A percentile compares a stretch with the other conserved stretches of the same genome.
Conservation (phyloP, 2,888 invertebrate genomes). For the Scaptodrosophila latifasciaeformis region DNA sequence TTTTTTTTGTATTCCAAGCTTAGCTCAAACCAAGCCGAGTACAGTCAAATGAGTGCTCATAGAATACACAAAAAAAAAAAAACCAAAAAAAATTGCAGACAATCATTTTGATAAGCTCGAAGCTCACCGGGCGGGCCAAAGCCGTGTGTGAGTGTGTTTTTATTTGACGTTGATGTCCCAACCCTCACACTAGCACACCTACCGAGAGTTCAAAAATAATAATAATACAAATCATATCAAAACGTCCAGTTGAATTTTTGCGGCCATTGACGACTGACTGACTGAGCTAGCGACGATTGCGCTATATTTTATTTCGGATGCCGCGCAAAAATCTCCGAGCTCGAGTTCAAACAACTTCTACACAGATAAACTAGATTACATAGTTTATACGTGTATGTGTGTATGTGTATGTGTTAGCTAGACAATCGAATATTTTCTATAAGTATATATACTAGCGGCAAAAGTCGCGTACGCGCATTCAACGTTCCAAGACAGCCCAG, state of each 20-base stretch:
- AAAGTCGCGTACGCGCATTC: slow-evolving; percentile 57
- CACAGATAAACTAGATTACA: slow-evolving; percentile 58
- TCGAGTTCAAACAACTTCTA: slow-evolving; percentile 52
- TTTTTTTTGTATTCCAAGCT: no score
- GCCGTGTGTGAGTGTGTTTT: no score
- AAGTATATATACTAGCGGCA: slow-evolving; percentile 60
- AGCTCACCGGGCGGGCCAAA: no score
- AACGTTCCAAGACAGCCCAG: slow-evolving; percentile 26
- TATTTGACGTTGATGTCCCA: no score
- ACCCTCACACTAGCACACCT: no score
- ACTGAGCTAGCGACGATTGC: slow-evolving; percentile 21
- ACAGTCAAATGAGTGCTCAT: slow-evolving; percentile 33
- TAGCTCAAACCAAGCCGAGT: slow-evolving; percentile 21
- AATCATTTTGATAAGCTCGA: no score
- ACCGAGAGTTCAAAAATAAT: no score
- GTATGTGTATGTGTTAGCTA: slow-evolving; percentile 19
- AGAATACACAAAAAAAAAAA: slow-evolving; percentile 44
- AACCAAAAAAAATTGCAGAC: no score
- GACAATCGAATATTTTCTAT: slow-evolving; percentile 30
- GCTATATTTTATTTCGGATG: slow-evolving; percentile 10
- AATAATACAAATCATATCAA: background rate
- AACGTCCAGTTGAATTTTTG: slow-evolving; percentile 44
- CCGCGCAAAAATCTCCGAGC: slow-evolving; percentile 45
- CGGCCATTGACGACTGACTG: slow-evolving; percentile 44
- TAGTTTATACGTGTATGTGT: slow-evolving; percentile 15